Base-by-base conservation (phyloP, 2,888 invertebrate species). In the Invenusta paracnida region DNA sequence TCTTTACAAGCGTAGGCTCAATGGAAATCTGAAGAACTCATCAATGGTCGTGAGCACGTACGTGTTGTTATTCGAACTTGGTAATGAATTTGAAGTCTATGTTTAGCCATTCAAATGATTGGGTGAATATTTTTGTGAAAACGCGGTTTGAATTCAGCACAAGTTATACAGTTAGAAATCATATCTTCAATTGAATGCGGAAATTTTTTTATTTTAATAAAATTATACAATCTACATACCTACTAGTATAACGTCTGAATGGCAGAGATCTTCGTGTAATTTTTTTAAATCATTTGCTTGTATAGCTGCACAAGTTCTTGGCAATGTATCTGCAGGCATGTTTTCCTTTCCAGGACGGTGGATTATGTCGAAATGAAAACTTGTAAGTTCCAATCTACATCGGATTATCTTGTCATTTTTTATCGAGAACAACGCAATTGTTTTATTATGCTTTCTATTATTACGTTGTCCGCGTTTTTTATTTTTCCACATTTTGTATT, bases 141-240 rank as follows among this genome's bases (percentile, higher is more conserved):
- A 25, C 23, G 2, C n/a, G 82, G 82, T 30, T 82, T 82, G 82
- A 11, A 82, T 82, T 82, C 82, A 82, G 28, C 25, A 30, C 82
- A 82, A 1, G 82, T 82, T 82, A 82, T 2, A 27, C 79, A 79
- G n/a, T 79, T 79, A 11, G 79, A 11, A 11, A 23, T 82, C 13
- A 82, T 2, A 30, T 82, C 82, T 30, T 29, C 31, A 5, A 30
- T 5, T 2, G 82, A 30, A 29, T 30, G 28, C 29, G 82, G 82
- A 2, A 82, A 27, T 2, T 82, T 82, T 5, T 30, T 2, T 2
- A 2, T 11, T 29, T 27, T 11, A 82, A 82, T 23, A 82, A 25
- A 82, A 5, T 82, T 29, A 11, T 29, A 82, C 13, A 82, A 23
- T 30, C 82, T 29, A 25, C 2, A n/a, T n/a, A n/a, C n/a, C n/a